Conservation (phyloP, 2,113 vertebrate species). For the Vidua chalybeata region DNA sequence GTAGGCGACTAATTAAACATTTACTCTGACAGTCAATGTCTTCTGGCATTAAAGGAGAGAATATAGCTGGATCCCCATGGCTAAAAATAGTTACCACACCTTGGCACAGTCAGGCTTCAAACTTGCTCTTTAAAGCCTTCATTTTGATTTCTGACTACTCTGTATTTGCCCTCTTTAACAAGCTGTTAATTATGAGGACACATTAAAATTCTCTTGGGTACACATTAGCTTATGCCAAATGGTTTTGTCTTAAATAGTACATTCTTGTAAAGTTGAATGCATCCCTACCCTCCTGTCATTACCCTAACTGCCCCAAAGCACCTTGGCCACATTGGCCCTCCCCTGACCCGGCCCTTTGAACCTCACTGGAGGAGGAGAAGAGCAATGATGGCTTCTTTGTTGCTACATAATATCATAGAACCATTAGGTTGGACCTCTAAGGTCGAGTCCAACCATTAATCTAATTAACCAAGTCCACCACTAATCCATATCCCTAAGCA, state of each 20-base stretch:
- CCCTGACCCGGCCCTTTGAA: neutral
- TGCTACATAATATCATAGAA: neutral
- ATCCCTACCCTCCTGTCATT: neutral
- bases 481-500: neutral
- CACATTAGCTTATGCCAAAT: neutral
- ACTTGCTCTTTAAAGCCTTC: neutral
- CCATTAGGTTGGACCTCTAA: neutral
- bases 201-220: neutral
- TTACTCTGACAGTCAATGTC: neutral
- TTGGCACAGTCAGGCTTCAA: neutral
- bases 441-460: fast-evolving
- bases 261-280: neutral
- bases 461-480: neutral
- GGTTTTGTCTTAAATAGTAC: neutral
- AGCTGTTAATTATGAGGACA: neutral
- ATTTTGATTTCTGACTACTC: neutral
- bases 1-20: slow-evolving; percentile 14
- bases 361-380: neutral
- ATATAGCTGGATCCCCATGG: neutral
- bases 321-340: neutral
- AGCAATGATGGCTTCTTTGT: neutral
- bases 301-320: neutral
- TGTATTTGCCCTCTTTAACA: neutral
- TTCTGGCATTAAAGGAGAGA: neutral
- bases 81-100: neutral